Base-by-base conservation (phyloP, 2,888 invertebrate genomes). In the Archips crataeganus region DNA sequence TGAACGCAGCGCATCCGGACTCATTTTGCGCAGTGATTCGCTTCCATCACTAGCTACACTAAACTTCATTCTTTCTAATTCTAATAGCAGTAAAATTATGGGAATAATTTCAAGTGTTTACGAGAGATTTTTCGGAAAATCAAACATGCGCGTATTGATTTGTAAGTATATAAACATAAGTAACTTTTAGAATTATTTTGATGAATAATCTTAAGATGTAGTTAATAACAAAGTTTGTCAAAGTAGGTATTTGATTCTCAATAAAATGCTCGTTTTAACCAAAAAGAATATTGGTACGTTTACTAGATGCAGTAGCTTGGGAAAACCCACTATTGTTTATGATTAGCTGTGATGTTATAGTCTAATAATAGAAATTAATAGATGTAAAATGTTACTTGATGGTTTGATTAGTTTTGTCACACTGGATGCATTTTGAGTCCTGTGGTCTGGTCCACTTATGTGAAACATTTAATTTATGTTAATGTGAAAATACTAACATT, bases 101-200 rank as follows among this genome's bases (percentile, higher is more conserved):
- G 71, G 60, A 23, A 71, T 71, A 36, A 57, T 70, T 65, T 65
- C 61, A 45, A 59, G 57, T 54, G 62, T 63, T 49, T 71, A 54
- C 54, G 51, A 49, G 2, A 71, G 59, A 42, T 32, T 66, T 13
- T 71, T 71, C 54, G 71, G 71, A 60, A 71, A 71, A 71, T 34
- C 71, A 15, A 47, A 66, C 13, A 62, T 68, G 39, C 57, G 54
- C 0, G 61, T 63, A 13, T 68, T 68, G 34, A 64, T 64, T 49
- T 34, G 63, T 64, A 64, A 64, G 51, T 66, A 36, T 36, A 36
- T 36, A 36, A 5, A 36, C 0, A 36, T 3, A 36, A 36, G 36
- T 36, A 5, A 36, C 5, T 36, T 36, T 0, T 36, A 39, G 10
- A 39, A 36, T 34, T 34, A 8, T 34, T 49, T 34, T 8, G 9